These are phyloP conservation scores for Sphecodes monilicornis DNA, from an alignment of 2,888 invertebrate species.

Conservation along the genomic window DNA sequence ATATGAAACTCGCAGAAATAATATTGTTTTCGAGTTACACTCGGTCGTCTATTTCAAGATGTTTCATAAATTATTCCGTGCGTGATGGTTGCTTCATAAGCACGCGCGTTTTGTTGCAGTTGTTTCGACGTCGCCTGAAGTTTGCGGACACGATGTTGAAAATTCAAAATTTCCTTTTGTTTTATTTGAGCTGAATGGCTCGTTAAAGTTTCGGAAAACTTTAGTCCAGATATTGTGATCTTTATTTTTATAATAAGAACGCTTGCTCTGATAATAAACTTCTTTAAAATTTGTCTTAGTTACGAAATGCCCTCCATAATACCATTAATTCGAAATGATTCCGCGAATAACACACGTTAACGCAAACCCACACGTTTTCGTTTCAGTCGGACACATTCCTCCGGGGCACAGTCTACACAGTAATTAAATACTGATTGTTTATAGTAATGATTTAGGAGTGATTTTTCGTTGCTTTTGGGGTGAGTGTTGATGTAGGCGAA, in stretches of 20 bases:
- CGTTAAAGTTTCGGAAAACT: too few species aligned
- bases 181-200: neutral
- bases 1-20: neutral
- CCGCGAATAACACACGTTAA: neutral
- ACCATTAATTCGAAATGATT: neutral
- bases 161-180: neutral
- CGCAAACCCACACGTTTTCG: neutral
- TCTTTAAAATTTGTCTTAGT: too few species aligned
- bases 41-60: neutral
- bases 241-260: neutral
- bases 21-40: neutral
- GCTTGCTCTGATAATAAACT: neutral
- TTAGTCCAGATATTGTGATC: neutral
- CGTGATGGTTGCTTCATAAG: neutral
- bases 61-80: slow-evolving; percentile 2
- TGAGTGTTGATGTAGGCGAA: neutral
- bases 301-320: neutral
- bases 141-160: neutral
- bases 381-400: neutral
- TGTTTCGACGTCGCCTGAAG: neutral
- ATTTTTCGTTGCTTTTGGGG: neutral
- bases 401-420: neutral
- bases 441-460: neutral
- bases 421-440: neutral
- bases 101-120: neutral